A percentile compares a stretch with the other conserved stretches of the same genome.
Conservation (phyloP, 2,797 vertebrate species). For the Paguma larvata region DNA sequence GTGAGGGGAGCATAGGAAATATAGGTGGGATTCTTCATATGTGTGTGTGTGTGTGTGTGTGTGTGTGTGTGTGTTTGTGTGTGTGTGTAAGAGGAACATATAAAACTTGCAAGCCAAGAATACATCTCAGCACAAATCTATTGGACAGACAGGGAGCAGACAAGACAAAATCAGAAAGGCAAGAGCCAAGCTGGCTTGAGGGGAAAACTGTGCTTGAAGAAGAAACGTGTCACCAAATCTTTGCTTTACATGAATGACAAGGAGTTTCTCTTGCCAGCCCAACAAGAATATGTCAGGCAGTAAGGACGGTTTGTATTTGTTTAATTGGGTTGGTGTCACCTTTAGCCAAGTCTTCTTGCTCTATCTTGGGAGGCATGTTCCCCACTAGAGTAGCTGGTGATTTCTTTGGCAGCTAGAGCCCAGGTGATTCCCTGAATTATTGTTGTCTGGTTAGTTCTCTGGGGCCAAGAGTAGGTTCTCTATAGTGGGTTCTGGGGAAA, state of each 20-base stretch:
- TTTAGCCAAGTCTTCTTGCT: not conserved
- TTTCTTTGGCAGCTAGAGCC: not conserved
- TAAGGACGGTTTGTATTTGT: not conserved
- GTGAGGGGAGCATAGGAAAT: not conserved
- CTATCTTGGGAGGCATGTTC: not conserved
- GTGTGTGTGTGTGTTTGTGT: conserved; percentile 18
- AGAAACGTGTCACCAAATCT: not conserved
- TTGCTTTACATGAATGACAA: conserved; percentile 43
- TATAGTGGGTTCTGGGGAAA: not conserved
- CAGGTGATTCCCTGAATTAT: not conserved
- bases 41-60: not conserved
- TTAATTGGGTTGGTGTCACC: not conserved
- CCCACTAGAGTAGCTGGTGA: not conserved
- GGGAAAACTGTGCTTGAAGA: conserved; percentile 1
- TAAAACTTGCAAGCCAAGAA: not conserved
- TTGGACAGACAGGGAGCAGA: not conserved
- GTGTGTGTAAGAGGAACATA: not conserved
- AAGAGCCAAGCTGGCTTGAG: not conserved
- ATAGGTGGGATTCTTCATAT: not conserved
- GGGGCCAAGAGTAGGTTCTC: not conserved
- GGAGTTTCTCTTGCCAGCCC: not conserved
- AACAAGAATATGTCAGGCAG: not conserved
- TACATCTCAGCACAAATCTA: not conserved
- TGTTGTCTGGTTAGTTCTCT: not conserved
- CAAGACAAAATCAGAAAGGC: not conserved